Evolutionary conservation across 2,888 invertebrate species (phyloP).

Genomic region (Listrodromus nycthemerus): DNA sequence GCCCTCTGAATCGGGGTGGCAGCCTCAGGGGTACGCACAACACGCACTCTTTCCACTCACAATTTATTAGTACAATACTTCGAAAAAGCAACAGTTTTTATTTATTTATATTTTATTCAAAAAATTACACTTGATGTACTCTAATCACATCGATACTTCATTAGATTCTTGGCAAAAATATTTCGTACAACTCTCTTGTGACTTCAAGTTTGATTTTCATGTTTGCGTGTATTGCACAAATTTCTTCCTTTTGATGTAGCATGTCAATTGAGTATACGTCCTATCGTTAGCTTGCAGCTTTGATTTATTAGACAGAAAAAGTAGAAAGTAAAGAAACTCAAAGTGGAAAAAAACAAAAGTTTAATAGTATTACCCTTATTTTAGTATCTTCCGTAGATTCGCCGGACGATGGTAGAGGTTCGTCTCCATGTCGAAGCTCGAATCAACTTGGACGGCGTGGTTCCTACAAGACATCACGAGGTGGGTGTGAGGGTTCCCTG

Average conservation of each 20-base stretch:
- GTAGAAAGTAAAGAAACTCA: conserved; percentile 17
- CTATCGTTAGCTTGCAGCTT: conserved; percentile 73
- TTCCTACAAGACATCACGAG: conserved; percentile 95
- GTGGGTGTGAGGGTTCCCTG: conserved; percentile 86
- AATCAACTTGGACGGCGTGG: conserved; percentile 91
- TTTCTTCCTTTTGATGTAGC: conserved; percentile 67
- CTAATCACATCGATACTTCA: conserved; percentile 12
- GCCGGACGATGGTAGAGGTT: conserved; percentile 91
- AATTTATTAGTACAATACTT: conserved; percentile 27
- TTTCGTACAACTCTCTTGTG: conserved; percentile 49
- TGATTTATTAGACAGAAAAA: conserved; percentile 10
- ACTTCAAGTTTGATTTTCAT: conserved; percentile 35
- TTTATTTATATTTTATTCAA: neutral
- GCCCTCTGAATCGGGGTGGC: conserved; percentile 90
- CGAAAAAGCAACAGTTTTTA: neutral
- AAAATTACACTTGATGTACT: conserved; percentile 4
- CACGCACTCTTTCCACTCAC: conserved; percentile 78
- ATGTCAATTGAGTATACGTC: conserved; percentile 69
- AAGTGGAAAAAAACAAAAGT: conserved; percentile 57
- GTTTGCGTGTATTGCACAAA: conserved; percentile 62
- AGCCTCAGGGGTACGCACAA: conserved; percentile 84
- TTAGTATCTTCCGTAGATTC: conserved; percentile 87
- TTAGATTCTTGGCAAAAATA: conserved; percentile 52
- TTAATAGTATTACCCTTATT: conserved; percentile 81
- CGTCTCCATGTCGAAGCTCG: conserved; percentile 89